Evolutionary conservation across 2,888 invertebrate species (phyloP).

Genomic region (Eupsilia transversa): DNA sequence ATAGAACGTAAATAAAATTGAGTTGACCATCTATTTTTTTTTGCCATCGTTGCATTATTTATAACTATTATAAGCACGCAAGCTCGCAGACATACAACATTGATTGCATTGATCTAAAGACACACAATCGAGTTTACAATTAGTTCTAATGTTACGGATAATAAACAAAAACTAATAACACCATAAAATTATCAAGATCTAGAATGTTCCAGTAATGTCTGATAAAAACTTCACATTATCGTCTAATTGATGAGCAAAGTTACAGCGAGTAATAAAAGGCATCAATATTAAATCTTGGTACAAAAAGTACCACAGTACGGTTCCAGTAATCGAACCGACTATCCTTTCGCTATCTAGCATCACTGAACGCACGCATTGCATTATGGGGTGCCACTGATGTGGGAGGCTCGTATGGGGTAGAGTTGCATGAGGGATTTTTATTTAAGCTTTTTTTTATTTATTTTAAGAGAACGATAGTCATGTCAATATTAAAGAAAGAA

Average conservation of each 20-base stretch:
- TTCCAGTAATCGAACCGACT: constrained; percentile 62
- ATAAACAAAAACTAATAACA: constrained; percentile 38
- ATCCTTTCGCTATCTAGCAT: constrained; percentile 61
- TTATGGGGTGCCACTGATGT: constrained; percentile 52
- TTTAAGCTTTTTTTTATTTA: no score
- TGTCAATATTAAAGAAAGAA: no score
- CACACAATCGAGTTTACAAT: constrained; percentile 35
- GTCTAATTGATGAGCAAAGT: constrained; percentile 54
- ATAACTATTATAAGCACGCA: no score
- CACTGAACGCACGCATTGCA: constrained; percentile 53
- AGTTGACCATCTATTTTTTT: no score
- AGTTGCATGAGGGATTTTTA: neutral
- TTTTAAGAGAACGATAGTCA: no score
- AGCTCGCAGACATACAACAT: no score
- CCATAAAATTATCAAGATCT: constrained; percentile 28
- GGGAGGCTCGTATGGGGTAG: constrained; percentile 18
- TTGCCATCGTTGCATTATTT: no score
- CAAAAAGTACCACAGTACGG: constrained; percentile 48
- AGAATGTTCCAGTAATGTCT: constrained; percentile 36
- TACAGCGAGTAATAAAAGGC: constrained; percentile 49
- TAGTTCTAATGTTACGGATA: constrained; percentile 35
- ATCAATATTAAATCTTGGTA: constrained; percentile 54
- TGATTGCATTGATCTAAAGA: neutral
- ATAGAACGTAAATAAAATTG: no score
- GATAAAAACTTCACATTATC: constrained; percentile 27